Evolutionary conservation across 2,113 vertebrate genomes (phyloP).

Genomic region (Corythoichthys haematopterus): DNA sequence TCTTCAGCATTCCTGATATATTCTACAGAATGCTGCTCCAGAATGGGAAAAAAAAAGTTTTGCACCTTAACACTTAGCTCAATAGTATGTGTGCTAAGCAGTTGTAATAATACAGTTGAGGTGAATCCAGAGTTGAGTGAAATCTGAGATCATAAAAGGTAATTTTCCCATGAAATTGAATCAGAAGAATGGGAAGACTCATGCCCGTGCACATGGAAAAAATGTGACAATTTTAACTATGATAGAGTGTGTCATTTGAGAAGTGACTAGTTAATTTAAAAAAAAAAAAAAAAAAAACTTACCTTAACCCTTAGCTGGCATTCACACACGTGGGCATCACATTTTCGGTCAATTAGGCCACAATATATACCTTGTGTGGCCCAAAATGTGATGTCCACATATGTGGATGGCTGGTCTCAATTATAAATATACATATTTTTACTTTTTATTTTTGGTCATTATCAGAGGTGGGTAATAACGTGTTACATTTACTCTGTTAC

Average conservation of each 20-base stretch:
- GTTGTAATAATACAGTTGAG: constrained; percentile 5
- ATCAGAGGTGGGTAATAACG: too few species aligned
- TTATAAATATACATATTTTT: too few species aligned
- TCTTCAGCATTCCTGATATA: constrained; percentile 48
- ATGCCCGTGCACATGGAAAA: constrained; percentile 24
- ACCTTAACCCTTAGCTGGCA: too few species aligned
- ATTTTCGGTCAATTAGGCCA: too few species aligned
- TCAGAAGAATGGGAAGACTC: constrained; percentile 19
- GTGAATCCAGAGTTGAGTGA: neutral
- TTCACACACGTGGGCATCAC: too few species aligned
- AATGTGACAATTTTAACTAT: constrained; percentile 16
- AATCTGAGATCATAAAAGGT: constrained; percentile 19
- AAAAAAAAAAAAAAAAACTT: too few species aligned
- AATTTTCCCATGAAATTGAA: constrained; percentile 27
- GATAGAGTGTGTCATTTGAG: constrained; percentile 24
- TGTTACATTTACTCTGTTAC: too few species aligned
- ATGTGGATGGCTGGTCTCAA: too few species aligned
- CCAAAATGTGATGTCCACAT: too few species aligned
- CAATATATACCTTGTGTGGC: too few species aligned
- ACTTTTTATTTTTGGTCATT: too few species aligned
- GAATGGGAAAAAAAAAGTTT: constrained; percentile 25
- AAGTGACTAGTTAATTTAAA: too few species aligned
- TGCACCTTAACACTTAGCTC: constrained; percentile 29
- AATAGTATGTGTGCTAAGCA: constrained; percentile 24
- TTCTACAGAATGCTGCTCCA: constrained; percentile 26